phyloP scores from a whole-genome alignment of 2,797 vertebrate genomes.

The Crotalus adamanteus region DNA sequence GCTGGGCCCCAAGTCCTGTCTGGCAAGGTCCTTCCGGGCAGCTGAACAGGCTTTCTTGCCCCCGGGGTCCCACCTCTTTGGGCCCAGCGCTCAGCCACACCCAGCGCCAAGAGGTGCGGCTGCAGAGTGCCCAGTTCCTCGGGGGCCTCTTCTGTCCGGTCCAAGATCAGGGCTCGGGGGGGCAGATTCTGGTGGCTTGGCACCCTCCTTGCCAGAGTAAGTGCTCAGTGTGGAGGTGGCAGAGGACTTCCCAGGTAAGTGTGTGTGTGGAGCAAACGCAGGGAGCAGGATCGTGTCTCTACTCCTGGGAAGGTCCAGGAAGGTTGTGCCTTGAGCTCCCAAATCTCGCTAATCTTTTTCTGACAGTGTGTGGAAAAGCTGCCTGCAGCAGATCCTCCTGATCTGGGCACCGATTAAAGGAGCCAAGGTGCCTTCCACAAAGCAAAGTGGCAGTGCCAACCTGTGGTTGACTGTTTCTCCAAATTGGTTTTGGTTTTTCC shows the following conservation, averaged over 20 bases:
- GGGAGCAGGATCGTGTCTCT: neutral
- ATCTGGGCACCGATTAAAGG: too few relatives aligned
- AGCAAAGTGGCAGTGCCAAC: neutral
- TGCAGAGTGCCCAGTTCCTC: too few relatives aligned
- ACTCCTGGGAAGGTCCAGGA: neutral
- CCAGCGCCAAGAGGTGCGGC: too few relatives aligned
- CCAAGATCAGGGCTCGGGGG: too few relatives aligned
- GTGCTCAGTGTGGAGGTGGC: neutral
- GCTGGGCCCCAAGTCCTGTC: too few relatives aligned
- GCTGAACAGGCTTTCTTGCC: too few relatives aligned
- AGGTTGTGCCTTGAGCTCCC: neutral
- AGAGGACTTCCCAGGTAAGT: neutral
- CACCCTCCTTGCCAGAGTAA: neutral
- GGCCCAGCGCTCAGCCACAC: too few relatives aligned
- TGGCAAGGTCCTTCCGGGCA: too few relatives aligned
- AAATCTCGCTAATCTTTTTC: neutral
- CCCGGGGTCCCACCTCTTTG: too few relatives aligned
- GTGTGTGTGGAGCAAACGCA: too few relatives aligned
- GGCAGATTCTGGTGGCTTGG: too few relatives aligned
- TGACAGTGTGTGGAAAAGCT: neutral
- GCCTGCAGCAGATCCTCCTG: too few relatives aligned
- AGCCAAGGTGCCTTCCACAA: neutral
- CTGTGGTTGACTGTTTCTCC: neutral
- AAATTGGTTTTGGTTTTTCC: neutral
- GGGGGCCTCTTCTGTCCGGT: neutral